These are phyloP conservation scores for Saccostrea cuccullata DNA, from an alignment of 1,140 invertebrate species.

Conservation along the genomic window DNA sequence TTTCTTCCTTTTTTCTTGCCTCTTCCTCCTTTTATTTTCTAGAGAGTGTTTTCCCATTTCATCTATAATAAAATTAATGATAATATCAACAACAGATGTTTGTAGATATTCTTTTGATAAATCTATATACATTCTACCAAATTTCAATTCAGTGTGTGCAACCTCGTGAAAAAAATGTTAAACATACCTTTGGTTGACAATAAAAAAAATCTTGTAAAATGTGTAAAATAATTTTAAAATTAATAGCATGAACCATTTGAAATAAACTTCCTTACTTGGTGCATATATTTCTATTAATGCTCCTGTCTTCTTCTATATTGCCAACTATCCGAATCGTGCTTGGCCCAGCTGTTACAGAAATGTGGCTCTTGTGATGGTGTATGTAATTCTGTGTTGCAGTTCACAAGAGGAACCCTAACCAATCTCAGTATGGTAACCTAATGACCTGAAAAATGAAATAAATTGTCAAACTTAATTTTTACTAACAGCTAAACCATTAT, in stretches of 20 bases:
- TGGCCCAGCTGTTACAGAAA: too few species aligned
- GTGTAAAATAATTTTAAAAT: background rate
- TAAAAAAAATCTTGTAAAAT: conserved; percentile 1
- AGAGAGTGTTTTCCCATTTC: conserved; percentile 32
- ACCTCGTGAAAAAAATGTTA: too few species aligned
- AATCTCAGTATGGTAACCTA: background rate
- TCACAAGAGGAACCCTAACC: too few species aligned
- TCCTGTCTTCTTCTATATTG: background rate
- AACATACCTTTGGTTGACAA: background rate
- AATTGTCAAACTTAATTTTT: background rate
- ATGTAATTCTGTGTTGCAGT: too few species aligned
- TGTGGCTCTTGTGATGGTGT: too few species aligned
- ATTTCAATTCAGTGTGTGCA: too few species aligned
- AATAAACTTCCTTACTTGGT: background rate
- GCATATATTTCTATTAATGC: background rate
- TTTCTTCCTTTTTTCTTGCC: conserved; percentile 7
- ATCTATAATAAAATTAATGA: conserved; percentile 2
- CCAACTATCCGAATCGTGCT: too few species aligned
- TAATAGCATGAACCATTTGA: background rate
- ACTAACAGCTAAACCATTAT: too few species aligned
- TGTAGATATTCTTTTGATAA: too few species aligned
- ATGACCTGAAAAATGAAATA: conserved; percentile 3
- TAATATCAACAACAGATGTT: background rate
- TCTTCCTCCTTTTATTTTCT: conserved; percentile 13
- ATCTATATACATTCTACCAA: too few species aligned